Percentiles rank a stretch among this genome's conserved stretches.
These are phyloP conservation scores for Metalampra italica DNA, from an alignment of 2,888 invertebrate genomes.

Conservation along the genomic window DNA sequence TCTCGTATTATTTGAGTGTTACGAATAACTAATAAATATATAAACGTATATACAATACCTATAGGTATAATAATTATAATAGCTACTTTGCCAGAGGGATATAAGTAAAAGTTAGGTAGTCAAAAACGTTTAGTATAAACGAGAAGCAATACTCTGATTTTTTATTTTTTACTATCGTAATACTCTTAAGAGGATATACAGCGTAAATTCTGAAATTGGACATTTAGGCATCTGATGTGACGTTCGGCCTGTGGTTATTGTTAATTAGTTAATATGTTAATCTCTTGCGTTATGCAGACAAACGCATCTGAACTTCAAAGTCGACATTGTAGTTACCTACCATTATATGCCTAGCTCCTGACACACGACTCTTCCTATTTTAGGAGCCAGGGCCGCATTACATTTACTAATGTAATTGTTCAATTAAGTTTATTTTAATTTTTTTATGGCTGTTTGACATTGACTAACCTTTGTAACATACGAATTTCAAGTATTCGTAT, in stretches of 20 bases:
- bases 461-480: background rate
- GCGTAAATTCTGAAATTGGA: conserved; percentile 44
- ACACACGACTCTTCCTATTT: too few species aligned
- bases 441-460: too few species aligned
- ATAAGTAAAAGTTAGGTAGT: conserved; percentile 68
- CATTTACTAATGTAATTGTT: too few species aligned
- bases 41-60: conserved; percentile 16
- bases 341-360: too few species aligned
- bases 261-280: too few species aligned
- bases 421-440: too few species aligned
- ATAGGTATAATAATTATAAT: conserved; percentile 23
- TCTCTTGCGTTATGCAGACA: too few species aligned
- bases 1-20: too few species aligned
- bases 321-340: too few species aligned
- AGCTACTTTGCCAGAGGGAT: conserved; percentile 71
- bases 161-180: conserved; percentile 68
- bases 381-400: too few species aligned
- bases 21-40: conserved; percentile 9
- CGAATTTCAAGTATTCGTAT: background rate
- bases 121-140: conserved; percentile 74
- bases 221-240: conserved; percentile 5
- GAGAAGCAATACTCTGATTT: conserved; percentile 77
- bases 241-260: too few species aligned
- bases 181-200: conserved; percentile 54
- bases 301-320: too few species aligned